A percentile compares a stretch with the other conserved stretches of the same genome.
phyloP scores from a whole-genome alignment of 2,888 invertebrate genomes.

The Limnephilus rhombicus region DNA sequence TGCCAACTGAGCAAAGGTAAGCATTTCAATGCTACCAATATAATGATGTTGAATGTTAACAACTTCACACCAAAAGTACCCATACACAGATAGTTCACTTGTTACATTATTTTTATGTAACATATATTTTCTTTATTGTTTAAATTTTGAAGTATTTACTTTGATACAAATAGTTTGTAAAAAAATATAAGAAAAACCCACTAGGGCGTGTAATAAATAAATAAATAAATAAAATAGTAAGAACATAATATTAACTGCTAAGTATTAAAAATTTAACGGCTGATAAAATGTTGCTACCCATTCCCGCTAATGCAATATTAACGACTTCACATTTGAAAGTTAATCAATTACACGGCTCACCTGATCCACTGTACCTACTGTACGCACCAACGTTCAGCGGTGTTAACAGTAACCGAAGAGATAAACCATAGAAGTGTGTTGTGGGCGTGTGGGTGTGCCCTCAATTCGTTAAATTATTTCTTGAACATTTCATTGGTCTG shows the following conservation, averaged over 20 bases:
- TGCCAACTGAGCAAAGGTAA: no score
- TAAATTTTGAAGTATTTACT: no score
- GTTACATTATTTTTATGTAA: no score
- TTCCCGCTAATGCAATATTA: slow-evolving; percentile 20
- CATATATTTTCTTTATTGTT: no score
- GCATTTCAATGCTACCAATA: no score
- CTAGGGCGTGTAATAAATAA: no score
- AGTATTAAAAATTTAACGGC: neutral
- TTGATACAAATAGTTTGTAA: no score
- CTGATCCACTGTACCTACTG: neutral
- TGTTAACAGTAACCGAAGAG: neutral
- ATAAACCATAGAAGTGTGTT: neutral
- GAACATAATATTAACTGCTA: neutral
- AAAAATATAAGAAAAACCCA: no score
- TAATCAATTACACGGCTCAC: slow-evolving; percentile 37
- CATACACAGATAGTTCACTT: no score
- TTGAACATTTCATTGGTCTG: neutral
- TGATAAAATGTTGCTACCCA: neutral
- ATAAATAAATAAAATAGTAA: no score
- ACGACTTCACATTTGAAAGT: slow-evolving; percentile 4
- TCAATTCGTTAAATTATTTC: neutral
- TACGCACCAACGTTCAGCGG: neutral
- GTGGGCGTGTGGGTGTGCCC: neutral
- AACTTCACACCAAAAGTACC: no score
- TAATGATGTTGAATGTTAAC: no score